Base-by-base conservation (phyloP, 2,113 vertebrate genomes). In the Calidris pygmaea region DNA sequence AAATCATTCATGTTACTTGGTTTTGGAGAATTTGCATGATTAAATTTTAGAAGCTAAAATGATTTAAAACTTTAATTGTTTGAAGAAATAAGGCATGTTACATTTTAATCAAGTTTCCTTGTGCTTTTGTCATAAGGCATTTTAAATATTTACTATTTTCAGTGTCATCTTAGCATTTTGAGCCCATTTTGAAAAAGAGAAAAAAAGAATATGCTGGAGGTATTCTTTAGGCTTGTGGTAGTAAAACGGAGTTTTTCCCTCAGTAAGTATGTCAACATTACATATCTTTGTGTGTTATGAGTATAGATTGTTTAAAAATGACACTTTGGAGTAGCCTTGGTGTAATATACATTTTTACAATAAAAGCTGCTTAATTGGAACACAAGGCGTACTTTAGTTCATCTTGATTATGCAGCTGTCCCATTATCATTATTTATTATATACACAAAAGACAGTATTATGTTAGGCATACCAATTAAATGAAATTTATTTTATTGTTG, bases 371-470 rank as follows among this genome's bases (percentile, higher is more conserved):
- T 65, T 90, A 87, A 84, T 79, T 96, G 62, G 81, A 91, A 21
- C 81, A 52, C 17, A 48, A 71, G 37, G 5, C 58, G 30, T 82
- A 53, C 37, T 75, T 93, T 39, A 77, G 41, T 92, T 90, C 59
- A 68, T 89, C 79, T 85, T 81, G 59, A 88, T 92, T 96, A 82
- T 83, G 60, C 48, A 89, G 60, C 77, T 86, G 78, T 82, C 59
- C 21, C 58, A 37, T 93, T 97, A 79, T 62, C 58, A 35, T 86
- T 89, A 59, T 95, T 94, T 93, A 86, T 93, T 93, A 10, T 39
- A 24, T 43, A 52, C 48, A 66, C 1, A 4, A 77, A 87, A 84
- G 67, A 35, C 23, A 43, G 12, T 47, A 12, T 87, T 89, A 39
- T 77, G 43, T 75, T 82, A 82, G 70, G 67, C 58, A 77, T 71